Evolutionary conservation across 2,888 invertebrate genomes (phyloP).

Genomic region (Pantelozetes paolii): DNA sequence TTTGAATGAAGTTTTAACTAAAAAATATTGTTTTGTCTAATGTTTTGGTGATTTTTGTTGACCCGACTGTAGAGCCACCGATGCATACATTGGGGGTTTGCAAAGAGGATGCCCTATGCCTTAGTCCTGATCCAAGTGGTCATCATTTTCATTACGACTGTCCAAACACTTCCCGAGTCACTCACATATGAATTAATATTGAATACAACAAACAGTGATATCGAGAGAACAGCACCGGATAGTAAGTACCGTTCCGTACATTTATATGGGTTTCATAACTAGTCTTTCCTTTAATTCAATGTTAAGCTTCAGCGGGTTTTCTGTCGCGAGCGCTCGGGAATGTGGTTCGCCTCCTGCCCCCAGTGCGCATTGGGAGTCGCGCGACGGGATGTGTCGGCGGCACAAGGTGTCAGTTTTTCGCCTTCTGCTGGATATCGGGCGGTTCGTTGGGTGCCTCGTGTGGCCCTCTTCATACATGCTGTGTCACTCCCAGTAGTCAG

Average conservation of each 20-base stretch:
- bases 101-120: slow-evolving; percentile 43
- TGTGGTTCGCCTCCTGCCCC: slow-evolving; percentile 43
- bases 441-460: slow-evolving; percentile 48
- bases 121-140: slow-evolving; percentile 39
- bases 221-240: slow-evolving; percentile 42
- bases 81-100: slow-evolving; percentile 37
- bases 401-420: slow-evolving; percentile 48
- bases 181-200: slow-evolving; percentile 20
- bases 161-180: slow-evolving; percentile 15
- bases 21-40: slow-evolving; percentile 6
- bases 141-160: slow-evolving; percentile 28
- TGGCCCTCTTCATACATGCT: slow-evolving; percentile 48
- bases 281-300: neutral
- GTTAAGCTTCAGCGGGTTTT: slow-evolving; percentile 40
- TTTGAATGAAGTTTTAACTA: neutral
- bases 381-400: slow-evolving; percentile 46
- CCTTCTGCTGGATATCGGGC: slow-evolving; percentile 48
- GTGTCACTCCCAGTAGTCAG: slow-evolving; percentile 45
- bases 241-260: slow-evolving; percentile 18
- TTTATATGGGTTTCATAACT: neutral
- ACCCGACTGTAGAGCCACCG: slow-evolving; percentile 27
- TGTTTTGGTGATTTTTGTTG: slow-evolving; percentile 11
- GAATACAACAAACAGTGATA: slow-evolving; percentile 12
- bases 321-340: slow-evolving; percentile 42
- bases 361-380: slow-evolving; percentile 43